These are phyloP conservation scores for human (Homo sapiens) DNA, from an alignment of 2,113 vertebrate genomes.

Conservation along the genomic window GRCh38 chr5:179994501-179995000, in stretches of 20 bases:
- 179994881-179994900: not conserved
- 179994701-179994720: not conserved
- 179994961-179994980: too few species aligned
- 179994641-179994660: not conserved
- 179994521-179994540: not conserved
- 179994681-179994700: not conserved
- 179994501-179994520: not conserved
- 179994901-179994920: not conserved
- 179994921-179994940: not conserved
- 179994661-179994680: not conserved
- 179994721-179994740: not conserved
- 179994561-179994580: not conserved
- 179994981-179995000: not conserved
- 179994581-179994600: not conserved
- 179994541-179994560: not conserved
- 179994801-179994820: not conserved
- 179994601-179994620: not conserved
- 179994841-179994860: not conserved
- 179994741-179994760: not conserved
- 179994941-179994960: not conserved
- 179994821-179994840: not conserved
- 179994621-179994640: not conserved
- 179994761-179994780: not conserved
- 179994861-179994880: not conserved
- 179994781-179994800: not conserved